Evolutionary conservation across 1,140 invertebrate genomes (phyloP).

Genomic region (Drosophila pachea): DNA sequence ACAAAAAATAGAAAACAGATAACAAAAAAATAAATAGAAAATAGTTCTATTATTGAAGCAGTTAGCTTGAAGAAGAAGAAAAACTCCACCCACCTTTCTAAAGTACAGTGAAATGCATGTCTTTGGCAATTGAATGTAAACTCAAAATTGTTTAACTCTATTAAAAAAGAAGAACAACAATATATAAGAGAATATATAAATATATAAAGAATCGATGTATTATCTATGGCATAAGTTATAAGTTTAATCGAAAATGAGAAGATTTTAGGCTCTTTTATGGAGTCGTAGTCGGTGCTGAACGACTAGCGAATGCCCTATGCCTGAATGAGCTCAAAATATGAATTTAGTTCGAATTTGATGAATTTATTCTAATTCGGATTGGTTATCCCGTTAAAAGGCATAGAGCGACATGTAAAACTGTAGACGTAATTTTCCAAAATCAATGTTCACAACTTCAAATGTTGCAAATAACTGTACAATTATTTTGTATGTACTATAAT

Average conservation of each 20-base stretch:
- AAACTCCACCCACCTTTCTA: slow-evolving; percentile 50
- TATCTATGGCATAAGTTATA: slow-evolving; percentile 27
- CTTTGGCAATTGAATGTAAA: slow-evolving; percentile 7
- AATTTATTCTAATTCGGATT: neutral
- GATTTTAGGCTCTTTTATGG: slow-evolving; percentile 23
- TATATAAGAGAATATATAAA: neutral
- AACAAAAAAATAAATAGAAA: neutral
- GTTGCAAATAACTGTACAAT: slow-evolving; percentile 29
- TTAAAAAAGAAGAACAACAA: neutral
- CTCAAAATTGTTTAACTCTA: slow-evolving; percentile 2
- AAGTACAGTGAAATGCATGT: slow-evolving; percentile 41
- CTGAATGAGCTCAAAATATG: neutral
- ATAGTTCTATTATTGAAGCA: slow-evolving; percentile 23
- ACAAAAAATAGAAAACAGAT: neutral
- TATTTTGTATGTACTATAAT: slow-evolving; percentile 57
- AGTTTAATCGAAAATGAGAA: slow-evolving; percentile 18
- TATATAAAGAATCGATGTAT: slow-evolving; percentile 37
- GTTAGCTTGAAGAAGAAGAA: slow-evolving; percentile 19
- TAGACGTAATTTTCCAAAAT: slow-evolving; percentile 19
- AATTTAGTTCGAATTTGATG: neutral
- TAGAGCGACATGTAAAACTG: slow-evolving; percentile 2
- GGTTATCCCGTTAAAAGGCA: neutral
- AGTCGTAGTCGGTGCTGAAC: slow-evolving; percentile 9
- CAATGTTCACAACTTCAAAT: slow-evolving; percentile 34
- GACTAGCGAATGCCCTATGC: slow-evolving; percentile 19